These are phyloP conservation scores for Drosophila triauraria DNA, from an alignment of 1,140 invertebrate genomes.

Conservation along the genomic window DNA sequence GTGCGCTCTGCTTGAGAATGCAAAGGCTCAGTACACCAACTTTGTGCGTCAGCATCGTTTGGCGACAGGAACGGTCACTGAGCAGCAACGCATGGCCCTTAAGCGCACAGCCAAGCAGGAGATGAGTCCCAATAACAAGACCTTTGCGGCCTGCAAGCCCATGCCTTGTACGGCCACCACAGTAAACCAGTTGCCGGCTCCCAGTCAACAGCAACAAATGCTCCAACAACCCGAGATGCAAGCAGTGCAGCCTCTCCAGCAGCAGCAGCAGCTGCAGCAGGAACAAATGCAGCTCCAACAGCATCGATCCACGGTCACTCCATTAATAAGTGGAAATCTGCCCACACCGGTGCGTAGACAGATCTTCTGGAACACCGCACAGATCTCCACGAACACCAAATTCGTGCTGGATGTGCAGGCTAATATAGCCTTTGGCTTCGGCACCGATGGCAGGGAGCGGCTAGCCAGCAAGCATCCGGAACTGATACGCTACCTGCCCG, in stretches of 20 bases:
- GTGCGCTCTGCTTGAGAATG: slow-evolving; percentile 79
- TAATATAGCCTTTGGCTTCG: slow-evolving; percentile 81
- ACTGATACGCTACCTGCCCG: slow-evolving; percentile 81
- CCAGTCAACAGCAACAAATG: slow-evolving; percentile 23
- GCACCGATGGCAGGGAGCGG: slow-evolving; percentile 78
- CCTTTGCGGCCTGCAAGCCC: slow-evolving; percentile 52
- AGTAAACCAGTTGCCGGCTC: slow-evolving; percentile 21
- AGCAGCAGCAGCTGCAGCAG: slow-evolving; percentile 29
- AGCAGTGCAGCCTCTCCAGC: slow-evolving; percentile 17
- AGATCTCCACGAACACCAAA: slow-evolving; percentile 77
- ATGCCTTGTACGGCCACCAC: slow-evolving; percentile 47
- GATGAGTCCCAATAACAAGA: slow-evolving; percentile 34
- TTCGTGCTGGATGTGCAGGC: slow-evolving; percentile 83
- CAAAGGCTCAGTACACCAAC: slow-evolving; percentile 81
- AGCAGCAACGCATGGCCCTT: slow-evolving; percentile 60
- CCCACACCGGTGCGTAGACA: slow-evolving; percentile 73
- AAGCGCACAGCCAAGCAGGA: slow-evolving; percentile 70
- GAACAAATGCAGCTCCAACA: slow-evolving; percentile 18
- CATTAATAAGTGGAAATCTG: slow-evolving; percentile 50
- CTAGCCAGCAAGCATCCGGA: slow-evolving; percentile 84
- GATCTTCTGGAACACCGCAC: slow-evolving; percentile 83
- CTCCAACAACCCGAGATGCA: slow-evolving; percentile 24
- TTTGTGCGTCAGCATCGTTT: slow-evolving; percentile 68
- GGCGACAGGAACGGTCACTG: slow-evolving; percentile 1
- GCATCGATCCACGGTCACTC: slow-evolving; percentile 32